phyloP scores from a whole-genome alignment of 2,888 invertebrate species.

The Cyclophora punctaria region DNA sequence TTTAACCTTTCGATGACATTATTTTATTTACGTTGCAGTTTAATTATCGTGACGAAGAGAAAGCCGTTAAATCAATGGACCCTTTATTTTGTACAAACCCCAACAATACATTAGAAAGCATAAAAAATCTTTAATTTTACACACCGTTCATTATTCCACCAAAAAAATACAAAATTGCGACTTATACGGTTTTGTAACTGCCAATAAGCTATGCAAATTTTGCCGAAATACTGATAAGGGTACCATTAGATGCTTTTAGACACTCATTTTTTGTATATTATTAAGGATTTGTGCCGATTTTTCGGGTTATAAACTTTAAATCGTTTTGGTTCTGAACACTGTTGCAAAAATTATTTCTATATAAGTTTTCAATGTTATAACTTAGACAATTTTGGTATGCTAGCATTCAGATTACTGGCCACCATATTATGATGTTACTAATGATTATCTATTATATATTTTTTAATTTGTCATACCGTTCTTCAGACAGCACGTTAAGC shows the following conservation, averaged over 20 bases:
- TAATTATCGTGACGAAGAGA: constrained; percentile 1
- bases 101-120: constrained; percentile 46
- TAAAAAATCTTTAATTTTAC: constrained; percentile 48
- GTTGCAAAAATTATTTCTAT: too few relatives aligned
- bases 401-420: too few relatives aligned
- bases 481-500: too few relatives aligned
- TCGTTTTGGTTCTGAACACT: too few relatives aligned
- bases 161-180: constrained; percentile 37
- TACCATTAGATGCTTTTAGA: constrained; percentile 54
- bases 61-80: constrained; percentile 1
- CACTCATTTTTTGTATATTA: constrained; percentile 43
- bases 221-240: constrained; percentile 36
- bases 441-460: too few relatives aligned
- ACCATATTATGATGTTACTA: too few relatives aligned
- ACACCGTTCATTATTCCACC: constrained; percentile 28
- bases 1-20: too few relatives aligned
- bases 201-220: constrained; percentile 71
- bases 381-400: too few relatives aligned
- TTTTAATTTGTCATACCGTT: too few relatives aligned
- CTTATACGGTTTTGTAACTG: constrained; percentile 42
- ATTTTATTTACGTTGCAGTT: background rate
- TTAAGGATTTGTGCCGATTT: constrained; percentile 27
- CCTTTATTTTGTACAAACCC: constrained; percentile 9
- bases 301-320: background rate
- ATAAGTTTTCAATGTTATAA: too few relatives aligned